Evolutionary conservation across 2,113 vertebrate species (phyloP).

Genomic region (Apeltes quadracus): DNA sequence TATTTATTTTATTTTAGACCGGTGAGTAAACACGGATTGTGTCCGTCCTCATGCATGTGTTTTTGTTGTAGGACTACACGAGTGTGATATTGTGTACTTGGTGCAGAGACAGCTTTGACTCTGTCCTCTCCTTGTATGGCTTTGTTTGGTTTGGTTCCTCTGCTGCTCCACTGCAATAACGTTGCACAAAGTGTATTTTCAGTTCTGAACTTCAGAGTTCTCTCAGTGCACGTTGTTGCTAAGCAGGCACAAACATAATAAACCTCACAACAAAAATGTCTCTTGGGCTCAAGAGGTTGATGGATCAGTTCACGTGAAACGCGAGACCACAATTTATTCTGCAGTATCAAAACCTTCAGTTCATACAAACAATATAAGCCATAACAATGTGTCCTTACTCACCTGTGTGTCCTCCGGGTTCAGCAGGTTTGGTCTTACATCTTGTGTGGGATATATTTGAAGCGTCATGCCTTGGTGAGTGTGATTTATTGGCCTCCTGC

Average conservation of each 20-base stretch:
- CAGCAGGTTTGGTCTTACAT: neutral
- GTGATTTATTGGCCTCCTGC: neutral
- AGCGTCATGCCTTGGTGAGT: slow-evolving; percentile 7
- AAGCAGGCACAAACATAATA: neutral
- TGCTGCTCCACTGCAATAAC: slow-evolving; percentile 18
- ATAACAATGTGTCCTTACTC: neutral
- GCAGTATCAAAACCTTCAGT: neutral
- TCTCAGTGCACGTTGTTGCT: neutral
- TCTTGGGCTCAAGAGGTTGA: neutral
- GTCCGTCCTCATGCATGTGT: neutral
- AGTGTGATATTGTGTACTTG: slow-evolving; percentile 5
- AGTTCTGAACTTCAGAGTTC: neutral
- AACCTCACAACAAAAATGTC: neutral
- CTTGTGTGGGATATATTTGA: neutral
- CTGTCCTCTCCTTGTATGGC: slow-evolving; percentile 72
- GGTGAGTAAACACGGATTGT: slow-evolving; percentile 58
- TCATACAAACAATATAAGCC: neutral
- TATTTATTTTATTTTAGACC: slow-evolving; percentile 87
- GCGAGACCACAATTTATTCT: neutral
- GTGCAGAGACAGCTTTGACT: slow-evolving; percentile 1
- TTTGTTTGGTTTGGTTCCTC: slow-evolving; percentile 60
- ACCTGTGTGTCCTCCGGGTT: neutral
- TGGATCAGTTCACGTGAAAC: neutral
- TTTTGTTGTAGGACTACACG: neutral
- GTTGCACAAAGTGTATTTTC: slow-evolving; percentile 4